Percentiles rank a stretch among this genome's conserved stretches.
These are phyloP conservation scores for Nasonia oneida DNA, from an alignment of 2,888 invertebrate genomes.

Conservation along the genomic window DNA sequence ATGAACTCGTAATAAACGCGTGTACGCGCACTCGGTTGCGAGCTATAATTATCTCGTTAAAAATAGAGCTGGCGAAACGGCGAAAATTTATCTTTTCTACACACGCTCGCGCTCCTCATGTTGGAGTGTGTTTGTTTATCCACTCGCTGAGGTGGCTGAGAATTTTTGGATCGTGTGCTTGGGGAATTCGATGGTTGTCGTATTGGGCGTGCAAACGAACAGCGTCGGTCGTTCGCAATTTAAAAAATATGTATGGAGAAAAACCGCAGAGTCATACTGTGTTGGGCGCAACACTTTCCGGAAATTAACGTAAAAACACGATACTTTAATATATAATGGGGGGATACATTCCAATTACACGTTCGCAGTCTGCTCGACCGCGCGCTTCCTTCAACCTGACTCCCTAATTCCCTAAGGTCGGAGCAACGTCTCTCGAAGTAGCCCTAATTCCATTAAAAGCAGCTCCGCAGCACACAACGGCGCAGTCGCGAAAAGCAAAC, in stretches of 20 bases:
- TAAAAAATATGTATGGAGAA: not conserved
- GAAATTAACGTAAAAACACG: not conserved
- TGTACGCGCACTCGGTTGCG: not conserved
- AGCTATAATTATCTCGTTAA: constrained; percentile 21
- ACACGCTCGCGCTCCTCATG: not conserved
- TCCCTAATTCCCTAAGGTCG: not conserved
- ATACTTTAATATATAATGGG: not conserved
- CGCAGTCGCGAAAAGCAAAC: not conserved
- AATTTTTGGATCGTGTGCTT: not conserved
- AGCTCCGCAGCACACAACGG: not conserved
- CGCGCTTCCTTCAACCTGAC: not conserved
- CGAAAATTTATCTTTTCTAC: not conserved
- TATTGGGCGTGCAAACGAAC: too few species aligned
- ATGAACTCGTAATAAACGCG: constrained; percentile 41
- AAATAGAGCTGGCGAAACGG: constrained; percentile 15
- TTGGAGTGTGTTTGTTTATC: not conserved
- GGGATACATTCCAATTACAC: not conserved
- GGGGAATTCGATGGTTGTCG: too few species aligned
- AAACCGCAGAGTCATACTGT: not conserved
- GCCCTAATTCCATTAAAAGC: constrained; percentile 38
- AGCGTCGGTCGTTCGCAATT: too few species aligned
- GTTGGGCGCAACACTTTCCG: not conserved
- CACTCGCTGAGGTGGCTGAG: not conserved
- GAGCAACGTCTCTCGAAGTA: not conserved
- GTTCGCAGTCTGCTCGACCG: not conserved